Conservation (phyloP, 2,888 invertebrate genomes). For the Orthosia gracilis region DNA sequence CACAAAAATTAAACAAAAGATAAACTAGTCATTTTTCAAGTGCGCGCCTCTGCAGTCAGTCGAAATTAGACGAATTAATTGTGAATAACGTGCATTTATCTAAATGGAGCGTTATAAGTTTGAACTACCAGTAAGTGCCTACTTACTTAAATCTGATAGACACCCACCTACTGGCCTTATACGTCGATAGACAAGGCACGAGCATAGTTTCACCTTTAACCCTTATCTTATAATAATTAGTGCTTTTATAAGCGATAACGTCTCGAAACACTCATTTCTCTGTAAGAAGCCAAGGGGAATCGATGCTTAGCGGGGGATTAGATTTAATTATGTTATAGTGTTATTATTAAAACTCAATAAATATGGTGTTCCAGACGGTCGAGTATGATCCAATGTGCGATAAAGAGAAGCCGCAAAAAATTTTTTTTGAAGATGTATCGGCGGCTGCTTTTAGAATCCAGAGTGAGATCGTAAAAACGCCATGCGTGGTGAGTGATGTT, state of each 20-base stretch:
- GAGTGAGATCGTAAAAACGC: constrained; percentile 95
- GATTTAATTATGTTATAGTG: constrained; percentile 48
- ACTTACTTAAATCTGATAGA: constrained; percentile 23
- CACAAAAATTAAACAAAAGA: constrained; percentile 41
- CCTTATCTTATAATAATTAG: constrained; percentile 64
- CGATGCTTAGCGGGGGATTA: constrained; percentile 33
- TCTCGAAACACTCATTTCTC: constrained; percentile 64
- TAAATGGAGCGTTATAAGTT: constrained; percentile 76
- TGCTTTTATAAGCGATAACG: constrained; percentile 60
- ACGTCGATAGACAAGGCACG: no score
- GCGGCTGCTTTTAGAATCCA: constrained; percentile 97
- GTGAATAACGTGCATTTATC: constrained; percentile 6
- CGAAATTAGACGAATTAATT: constrained; percentile 17
- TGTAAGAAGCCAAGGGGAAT: constrained; percentile 56
- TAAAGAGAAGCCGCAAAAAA: constrained; percentile 93
- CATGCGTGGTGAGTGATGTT: constrained; percentile 94
- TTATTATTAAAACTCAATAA: constrained; percentile 43
- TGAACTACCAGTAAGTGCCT: constrained; percentile 71
- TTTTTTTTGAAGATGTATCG: constrained; percentile 96
- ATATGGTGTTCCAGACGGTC: constrained; percentile 87
- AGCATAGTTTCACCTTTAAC: constrained; percentile 71
- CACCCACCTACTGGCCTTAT: constrained; percentile 43
- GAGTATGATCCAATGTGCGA: constrained; percentile 92
- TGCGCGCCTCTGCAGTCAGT: constrained; percentile 32
- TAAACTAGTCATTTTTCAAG: constrained; percentile 43